phyloP scores from a whole-genome alignment of 2,888 invertebrate species.

The Dromius quadrimaculatus region DNA sequence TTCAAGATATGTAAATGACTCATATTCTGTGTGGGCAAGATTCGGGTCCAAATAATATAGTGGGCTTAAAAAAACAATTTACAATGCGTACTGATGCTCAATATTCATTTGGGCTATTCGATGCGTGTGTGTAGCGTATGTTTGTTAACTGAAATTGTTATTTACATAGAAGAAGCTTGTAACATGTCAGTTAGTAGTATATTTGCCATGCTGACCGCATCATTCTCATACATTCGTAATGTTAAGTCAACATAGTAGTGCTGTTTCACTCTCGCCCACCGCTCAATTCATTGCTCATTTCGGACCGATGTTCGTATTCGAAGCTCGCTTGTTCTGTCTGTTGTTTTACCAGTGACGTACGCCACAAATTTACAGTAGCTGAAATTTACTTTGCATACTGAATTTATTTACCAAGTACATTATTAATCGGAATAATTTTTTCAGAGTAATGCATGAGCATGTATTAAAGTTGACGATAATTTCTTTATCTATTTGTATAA shows the following conservation, averaged over 20 bases:
- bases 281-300: slow-evolving; percentile 11
- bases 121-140: slow-evolving; percentile 53
- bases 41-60: background rate
- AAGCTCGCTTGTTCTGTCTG: slow-evolving; percentile 19
- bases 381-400: slow-evolving; percentile 17
- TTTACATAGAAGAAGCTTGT: slow-evolving; percentile 66
- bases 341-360: slow-evolving; percentile 27
- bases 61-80: slow-evolving; percentile 29
- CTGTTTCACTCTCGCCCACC: slow-evolving; percentile 14
- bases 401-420: slow-evolving; percentile 11
- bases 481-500: too few species aligned
- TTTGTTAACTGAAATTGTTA: slow-evolving; percentile 69
- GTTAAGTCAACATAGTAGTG: slow-evolving; percentile 63
- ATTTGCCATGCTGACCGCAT: slow-evolving; percentile 64
- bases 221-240: slow-evolving; percentile 65
- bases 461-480: too few species aligned
- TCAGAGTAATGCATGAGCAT: too few species aligned
- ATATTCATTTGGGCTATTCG: slow-evolving; percentile 40
- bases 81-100: background rate
- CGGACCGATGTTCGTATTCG: slow-evolving; percentile 15
- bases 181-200: slow-evolving; percentile 62
- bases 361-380: slow-evolving; percentile 21
- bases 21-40: background rate
- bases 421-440: too few species aligned
- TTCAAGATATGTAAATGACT: background rate